phyloP scores from a whole-genome alignment of 2,113 vertebrate species.

The Sigmodon hispidus region DNA sequence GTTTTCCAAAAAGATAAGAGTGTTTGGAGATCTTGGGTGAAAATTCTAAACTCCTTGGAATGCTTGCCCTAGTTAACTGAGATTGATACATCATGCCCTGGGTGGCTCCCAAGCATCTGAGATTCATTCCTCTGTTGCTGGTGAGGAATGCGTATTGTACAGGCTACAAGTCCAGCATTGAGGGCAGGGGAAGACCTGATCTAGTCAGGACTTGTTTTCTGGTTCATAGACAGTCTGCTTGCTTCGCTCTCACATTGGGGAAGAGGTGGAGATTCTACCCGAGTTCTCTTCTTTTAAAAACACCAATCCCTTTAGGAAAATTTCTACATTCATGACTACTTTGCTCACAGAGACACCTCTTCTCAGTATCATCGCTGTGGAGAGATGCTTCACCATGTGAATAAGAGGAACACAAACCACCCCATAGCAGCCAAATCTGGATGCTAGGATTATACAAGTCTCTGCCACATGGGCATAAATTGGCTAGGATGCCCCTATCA shows the following conservation, averaged over 20 bases:
- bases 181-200: background rate
- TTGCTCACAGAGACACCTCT: background rate
- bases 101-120: background rate
- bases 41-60: background rate
- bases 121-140: background rate
- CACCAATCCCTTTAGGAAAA: background rate
- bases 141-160: background rate
- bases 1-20: background rate
- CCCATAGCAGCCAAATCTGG: background rate
- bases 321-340: background rate
- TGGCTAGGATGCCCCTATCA: background rate
- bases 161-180: background rate
- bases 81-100: too few relatives aligned
- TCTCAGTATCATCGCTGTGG: background rate
- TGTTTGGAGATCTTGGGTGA: background rate
- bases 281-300: background rate
- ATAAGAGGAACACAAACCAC: too few relatives aligned
- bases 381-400: background rate
- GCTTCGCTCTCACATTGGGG: background rate
- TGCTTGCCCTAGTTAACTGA: too few relatives aligned
- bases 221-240: background rate
- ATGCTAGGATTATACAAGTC: background rate
- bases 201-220: background rate
- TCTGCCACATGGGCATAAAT: background rate
- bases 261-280: background rate